These are phyloP conservation scores for Lasaia peninsularis DNA, from an alignment of 1,140 invertebrate species.

Conservation along the genomic window DNA sequence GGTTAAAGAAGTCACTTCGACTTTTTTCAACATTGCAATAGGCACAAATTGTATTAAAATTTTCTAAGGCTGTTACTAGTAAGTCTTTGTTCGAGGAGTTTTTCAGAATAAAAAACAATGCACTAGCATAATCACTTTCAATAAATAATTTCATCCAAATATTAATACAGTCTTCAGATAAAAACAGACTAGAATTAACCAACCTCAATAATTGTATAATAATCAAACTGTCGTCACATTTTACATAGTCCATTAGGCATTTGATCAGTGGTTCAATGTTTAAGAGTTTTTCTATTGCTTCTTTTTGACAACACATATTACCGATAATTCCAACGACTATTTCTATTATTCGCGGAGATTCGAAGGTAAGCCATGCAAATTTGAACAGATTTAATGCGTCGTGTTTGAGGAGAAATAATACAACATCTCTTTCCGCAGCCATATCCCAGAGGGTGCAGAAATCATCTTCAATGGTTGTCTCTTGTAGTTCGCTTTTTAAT, in stretches of 20 bases:
- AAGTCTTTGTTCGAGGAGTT: conserved; percentile 83
- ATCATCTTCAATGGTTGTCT: conserved; percentile 81
- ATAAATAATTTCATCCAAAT: conserved; percentile 75
- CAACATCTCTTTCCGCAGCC: conserved; percentile 84
- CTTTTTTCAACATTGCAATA: conserved; percentile 52
- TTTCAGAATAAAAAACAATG: conserved; percentile 81
- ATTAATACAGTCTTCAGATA: conserved; percentile 59
- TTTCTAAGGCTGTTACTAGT: conserved; percentile 76
- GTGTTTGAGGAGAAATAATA: conserved; percentile 81
- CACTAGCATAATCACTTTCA: conserved; percentile 72
- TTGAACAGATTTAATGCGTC: conserved; percentile 79
- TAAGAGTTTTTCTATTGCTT: conserved; percentile 65
- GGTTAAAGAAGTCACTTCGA: conserved; percentile 50
- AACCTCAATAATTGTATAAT: conserved; percentile 83
- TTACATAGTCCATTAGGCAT: conserved; percentile 77
- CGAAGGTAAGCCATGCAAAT: conserved; percentile 74
- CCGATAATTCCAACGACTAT: conserved; percentile 85
- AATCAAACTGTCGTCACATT: conserved; percentile 80
- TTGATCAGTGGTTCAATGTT: conserved; percentile 62
- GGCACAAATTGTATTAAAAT: conserved; percentile 76
- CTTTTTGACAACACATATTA: conserved; percentile 82
- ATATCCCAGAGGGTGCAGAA: conserved; percentile 88
- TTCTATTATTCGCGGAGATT: conserved; percentile 78
- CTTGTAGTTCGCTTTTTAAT: conserved; percentile 69
- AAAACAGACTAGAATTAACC: conserved; percentile 78